Base-by-base conservation (phyloP, 2,888 invertebrate species). In the Chrysina gloriosa region DNA sequence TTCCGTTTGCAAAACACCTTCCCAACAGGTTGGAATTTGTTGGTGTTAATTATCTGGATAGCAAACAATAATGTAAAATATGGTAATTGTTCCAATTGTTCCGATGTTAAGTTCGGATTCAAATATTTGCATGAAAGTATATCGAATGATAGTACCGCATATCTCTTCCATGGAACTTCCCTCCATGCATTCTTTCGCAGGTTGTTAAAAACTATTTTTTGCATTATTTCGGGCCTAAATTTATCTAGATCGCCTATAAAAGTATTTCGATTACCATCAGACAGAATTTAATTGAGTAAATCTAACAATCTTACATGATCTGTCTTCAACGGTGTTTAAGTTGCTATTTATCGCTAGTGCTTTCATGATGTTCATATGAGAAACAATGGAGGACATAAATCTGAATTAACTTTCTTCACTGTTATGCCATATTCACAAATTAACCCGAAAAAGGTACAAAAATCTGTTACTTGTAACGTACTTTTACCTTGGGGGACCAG, bases 191-290 rank as follows among this genome's bases (percentile, higher is more conserved):
- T 23, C 27, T 47, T 65, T 64, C 65, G 52, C n/a, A 71, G 48
- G 36, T 23, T 25, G 6, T 65, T 50, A 56, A 70, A 71, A 19
- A 70, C 34, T 9, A 42, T 31, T 2, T 50, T 50, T 7, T 56
- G 36, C 23, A 71, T 54, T 16, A 69, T 69, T 39, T 65, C 36
- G 9, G 71, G 52, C 11, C 65, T 50, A 29, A 70, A 45, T 25
- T 29, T 36, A 25, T 47, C 34, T n/a, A 67, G 4, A 6, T 67
- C 66, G 3, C 42, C 58, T 61, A 25, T 3, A 61, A 61, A 27
- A 9, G 16, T 0, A 58, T 14, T 11, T 25, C 25, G 7, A 27
- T n/a, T 25, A 29, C 19, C 5, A 14, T 16, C 19, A 31, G 19
- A 11, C 9, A 16, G 1, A 9, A 16, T 7, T 31, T 11, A 7